Percentiles rank a stretch among this genome's conserved stretches.
Conservation (phyloP, 2,888 invertebrate genomes). For the Piscicola geometra region DNA sequence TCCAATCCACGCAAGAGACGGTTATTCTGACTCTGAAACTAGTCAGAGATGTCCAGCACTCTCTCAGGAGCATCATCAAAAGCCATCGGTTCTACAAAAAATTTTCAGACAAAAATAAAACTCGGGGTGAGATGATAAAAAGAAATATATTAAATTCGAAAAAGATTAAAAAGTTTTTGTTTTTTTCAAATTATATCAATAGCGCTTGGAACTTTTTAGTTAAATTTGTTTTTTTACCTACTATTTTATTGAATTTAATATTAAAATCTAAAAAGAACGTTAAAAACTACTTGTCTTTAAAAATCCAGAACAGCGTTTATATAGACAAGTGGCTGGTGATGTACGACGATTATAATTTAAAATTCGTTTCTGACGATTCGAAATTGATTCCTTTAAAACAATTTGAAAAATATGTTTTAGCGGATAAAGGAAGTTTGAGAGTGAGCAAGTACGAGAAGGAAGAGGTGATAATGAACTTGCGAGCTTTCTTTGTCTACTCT, state of each 20-base stretch:
- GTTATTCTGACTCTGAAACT: not conserved
- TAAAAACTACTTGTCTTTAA: constrained; percentile 9
- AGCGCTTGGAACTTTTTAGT: constrained; percentile 5
- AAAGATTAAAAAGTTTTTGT: not conserved
- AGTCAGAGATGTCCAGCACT: constrained; percentile 2
- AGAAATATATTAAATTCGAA: not conserved
- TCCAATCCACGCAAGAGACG: constrained; percentile 2
- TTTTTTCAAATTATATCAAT: constrained; percentile 5
- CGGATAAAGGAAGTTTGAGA: constrained; percentile 6
- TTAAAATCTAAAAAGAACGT: not conserved
- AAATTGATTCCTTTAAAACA: constrained; percentile 20
- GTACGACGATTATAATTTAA: not conserved
- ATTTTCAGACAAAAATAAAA: not conserved
- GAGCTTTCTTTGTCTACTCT: not conserved
- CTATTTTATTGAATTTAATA: constrained; percentile 10
- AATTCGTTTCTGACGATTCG: not conserved
- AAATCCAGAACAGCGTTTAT: constrained; percentile 2
- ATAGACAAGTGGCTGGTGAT: constrained; percentile 20
- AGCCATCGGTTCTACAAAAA: not conserved
- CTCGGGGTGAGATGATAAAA: not conserved
- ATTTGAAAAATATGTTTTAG: constrained; percentile 14
- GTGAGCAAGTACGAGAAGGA: constrained; percentile 13
- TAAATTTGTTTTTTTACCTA: constrained; percentile 6
- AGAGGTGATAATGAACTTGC: not conserved
- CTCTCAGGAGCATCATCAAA: not conserved